Conservation (phyloP, 2,113 vertebrate genomes). For the Prietella phreatophila region DNA sequence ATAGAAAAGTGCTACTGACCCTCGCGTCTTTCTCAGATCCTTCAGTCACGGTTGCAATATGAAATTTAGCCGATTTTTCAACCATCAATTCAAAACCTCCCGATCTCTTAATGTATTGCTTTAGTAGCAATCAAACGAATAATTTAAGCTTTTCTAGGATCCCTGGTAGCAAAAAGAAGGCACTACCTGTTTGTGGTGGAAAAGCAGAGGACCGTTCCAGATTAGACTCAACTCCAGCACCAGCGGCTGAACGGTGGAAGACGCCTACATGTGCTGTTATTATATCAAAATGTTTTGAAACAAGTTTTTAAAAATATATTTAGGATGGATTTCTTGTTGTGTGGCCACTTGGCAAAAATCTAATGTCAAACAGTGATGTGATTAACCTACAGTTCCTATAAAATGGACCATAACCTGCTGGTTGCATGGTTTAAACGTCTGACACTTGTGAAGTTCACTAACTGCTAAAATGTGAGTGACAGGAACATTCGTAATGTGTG, state of each 20-base stretch:
- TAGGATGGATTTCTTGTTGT: not conserved
- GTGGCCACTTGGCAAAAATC: not conserved
- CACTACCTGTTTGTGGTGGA: not conserved
- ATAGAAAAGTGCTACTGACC: not conserved
- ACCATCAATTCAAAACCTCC: not conserved
- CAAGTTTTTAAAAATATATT: not conserved
- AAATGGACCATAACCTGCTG: not conserved
- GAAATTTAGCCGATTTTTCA: not conserved
- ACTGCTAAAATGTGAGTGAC: slow-evolving; percentile 14
- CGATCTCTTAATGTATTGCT: not conserved
- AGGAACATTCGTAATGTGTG: slow-evolving; percentile 20
- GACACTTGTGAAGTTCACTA: slow-evolving; percentile 37
- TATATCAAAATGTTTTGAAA: not conserved
- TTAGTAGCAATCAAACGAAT: not conserved
- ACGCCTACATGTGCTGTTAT: too few species aligned
- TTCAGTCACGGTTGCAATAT: not conserved
- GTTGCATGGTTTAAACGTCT: not conserved
- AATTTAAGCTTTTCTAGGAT: too few species aligned
- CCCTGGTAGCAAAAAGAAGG: not conserved
- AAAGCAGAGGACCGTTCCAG: not conserved
- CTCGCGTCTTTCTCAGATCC: not conserved
- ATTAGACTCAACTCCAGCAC: not conserved
- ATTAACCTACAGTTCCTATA: not conserved
- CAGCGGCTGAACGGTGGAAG: not conserved
- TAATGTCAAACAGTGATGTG: not conserved